These are phyloP conservation scores for Netelia melanura DNA, from an alignment of 2,888 invertebrate species.

Conservation along the genomic window DNA sequence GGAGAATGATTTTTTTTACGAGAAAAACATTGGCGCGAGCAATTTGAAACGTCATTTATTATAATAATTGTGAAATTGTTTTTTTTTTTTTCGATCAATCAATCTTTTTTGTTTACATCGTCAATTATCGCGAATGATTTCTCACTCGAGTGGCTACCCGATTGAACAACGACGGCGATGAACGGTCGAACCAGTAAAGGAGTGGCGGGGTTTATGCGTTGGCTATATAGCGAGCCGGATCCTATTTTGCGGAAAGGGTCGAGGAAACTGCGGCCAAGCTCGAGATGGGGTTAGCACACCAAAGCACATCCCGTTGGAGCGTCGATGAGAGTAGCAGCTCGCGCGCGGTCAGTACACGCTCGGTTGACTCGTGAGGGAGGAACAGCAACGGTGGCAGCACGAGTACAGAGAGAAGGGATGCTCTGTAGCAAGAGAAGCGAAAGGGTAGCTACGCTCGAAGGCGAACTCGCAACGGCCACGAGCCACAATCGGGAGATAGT, in stretches of 20 bases:
- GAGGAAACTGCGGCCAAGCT: constrained; percentile 23
- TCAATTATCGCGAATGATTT: neutral
- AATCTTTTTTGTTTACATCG: neutral
- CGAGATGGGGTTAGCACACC: neutral
- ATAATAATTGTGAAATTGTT: too few relatives aligned
- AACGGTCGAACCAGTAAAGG: constrained; percentile 3
- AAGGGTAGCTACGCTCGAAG: constrained; percentile 3
- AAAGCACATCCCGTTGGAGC: neutral
- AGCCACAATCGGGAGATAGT: constrained; percentile 55
- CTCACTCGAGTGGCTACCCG: neutral
- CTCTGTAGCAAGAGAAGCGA: constrained; percentile 8
- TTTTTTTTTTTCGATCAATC: neutral
- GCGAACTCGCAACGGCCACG: constrained; percentile 33
- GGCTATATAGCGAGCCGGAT: neutral
- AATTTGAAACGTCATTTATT: too few relatives aligned
- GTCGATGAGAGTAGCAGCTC: constrained; percentile 15
- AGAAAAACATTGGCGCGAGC: too few relatives aligned
- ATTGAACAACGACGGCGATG: neutral
- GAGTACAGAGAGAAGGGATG: neutral
- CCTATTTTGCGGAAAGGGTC: constrained; percentile 49
- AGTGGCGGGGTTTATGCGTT: neutral
- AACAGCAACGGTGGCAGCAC: constrained; percentile 10
- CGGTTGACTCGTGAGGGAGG: constrained; percentile 36
- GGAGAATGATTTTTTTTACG: too few relatives aligned
- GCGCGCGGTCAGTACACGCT: constrained; percentile 33